Evolutionary conservation across 1,140 invertebrate species (phyloP).

Genomic region (Eumaeus atala): DNA sequence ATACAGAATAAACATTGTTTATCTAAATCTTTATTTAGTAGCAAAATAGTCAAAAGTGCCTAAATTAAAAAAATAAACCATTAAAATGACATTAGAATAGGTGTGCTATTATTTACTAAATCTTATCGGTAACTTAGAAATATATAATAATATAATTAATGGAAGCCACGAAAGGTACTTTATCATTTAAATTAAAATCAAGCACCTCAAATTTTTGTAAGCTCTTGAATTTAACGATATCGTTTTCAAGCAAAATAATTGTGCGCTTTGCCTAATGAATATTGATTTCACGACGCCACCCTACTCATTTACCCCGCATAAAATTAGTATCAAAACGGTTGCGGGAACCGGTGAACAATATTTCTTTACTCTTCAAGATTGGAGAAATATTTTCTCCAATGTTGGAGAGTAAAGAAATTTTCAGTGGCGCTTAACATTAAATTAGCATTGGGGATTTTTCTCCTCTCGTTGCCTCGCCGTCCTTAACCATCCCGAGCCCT

Average conservation of each 20-base stretch:
- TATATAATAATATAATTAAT: too few relatives aligned
- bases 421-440: constrained; percentile 55
- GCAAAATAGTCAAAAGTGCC: too few relatives aligned
- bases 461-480: constrained; percentile 46
- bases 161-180: too few relatives aligned
- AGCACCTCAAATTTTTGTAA: constrained; percentile 21
- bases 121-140: too few relatives aligned
- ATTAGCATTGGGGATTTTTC: constrained; percentile 67
- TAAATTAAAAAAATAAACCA: too few relatives aligned
- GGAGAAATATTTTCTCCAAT: constrained; percentile 48
- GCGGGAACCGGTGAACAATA: constrained; percentile 37
- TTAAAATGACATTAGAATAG: too few relatives aligned
- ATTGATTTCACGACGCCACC: constrained; percentile 43
- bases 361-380: constrained; percentile 34
- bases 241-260: constrained; percentile 50
- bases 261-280: constrained; percentile 57
- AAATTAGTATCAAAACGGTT: constrained; percentile 52
- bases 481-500: constrained; percentile 45
- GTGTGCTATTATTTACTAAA: too few relatives aligned
- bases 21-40: too few relatives aligned
- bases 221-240: constrained; percentile 47
- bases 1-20: too few relatives aligned
- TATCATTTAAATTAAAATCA: constrained; percentile 13
- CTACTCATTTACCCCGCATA: constrained; percentile 54
- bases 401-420: constrained; percentile 51